phyloP scores from a whole-genome alignment of 2,888 invertebrate genomes.

The Epicampocera succincta region DNA sequence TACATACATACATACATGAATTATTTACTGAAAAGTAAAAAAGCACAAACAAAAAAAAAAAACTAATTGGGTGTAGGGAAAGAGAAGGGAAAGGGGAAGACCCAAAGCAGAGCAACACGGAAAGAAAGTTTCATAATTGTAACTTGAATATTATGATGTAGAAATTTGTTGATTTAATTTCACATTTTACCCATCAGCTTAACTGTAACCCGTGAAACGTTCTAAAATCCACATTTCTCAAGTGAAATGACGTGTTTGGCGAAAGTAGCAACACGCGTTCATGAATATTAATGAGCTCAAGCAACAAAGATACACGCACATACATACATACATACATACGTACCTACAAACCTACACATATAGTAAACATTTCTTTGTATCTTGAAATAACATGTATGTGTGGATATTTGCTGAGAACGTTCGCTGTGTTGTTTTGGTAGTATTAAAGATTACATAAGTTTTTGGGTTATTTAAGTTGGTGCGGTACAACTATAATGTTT shows the following conservation, averaged over 20 bases:
- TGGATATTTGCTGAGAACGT: no score
- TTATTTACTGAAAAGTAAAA: neutral
- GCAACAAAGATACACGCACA: slow-evolving; percentile 10
- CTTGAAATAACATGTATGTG: no score
- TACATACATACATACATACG: no score
- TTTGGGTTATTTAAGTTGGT: neutral
- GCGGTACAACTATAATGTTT: no score
- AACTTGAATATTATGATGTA: slow-evolving; percentile 72
- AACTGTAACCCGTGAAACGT: slow-evolving; percentile 31
- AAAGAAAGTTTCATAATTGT: slow-evolving; percentile 72
- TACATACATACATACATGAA: no score
- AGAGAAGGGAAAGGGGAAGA: neutral
- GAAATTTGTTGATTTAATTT: slow-evolving; percentile 70
- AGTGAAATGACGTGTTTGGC: slow-evolving; percentile 35
- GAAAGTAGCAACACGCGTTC: slow-evolving; percentile 18
- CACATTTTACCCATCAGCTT: neutral
- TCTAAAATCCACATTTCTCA: slow-evolving; percentile 54
- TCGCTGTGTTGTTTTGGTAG: neutral
- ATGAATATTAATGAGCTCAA: slow-evolving; percentile 17
- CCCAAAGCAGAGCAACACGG: slow-evolving; percentile 35
- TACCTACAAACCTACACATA: no score
- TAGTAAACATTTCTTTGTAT: neutral
- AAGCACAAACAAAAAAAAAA: slow-evolving; percentile 2
- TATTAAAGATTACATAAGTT: slow-evolving; percentile 57
- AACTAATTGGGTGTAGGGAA: slow-evolving; percentile 23